These are phyloP conservation scores for Blomia tropicalis DNA, from an alignment of 2,888 invertebrate species.

Conservation along the genomic window DNA sequence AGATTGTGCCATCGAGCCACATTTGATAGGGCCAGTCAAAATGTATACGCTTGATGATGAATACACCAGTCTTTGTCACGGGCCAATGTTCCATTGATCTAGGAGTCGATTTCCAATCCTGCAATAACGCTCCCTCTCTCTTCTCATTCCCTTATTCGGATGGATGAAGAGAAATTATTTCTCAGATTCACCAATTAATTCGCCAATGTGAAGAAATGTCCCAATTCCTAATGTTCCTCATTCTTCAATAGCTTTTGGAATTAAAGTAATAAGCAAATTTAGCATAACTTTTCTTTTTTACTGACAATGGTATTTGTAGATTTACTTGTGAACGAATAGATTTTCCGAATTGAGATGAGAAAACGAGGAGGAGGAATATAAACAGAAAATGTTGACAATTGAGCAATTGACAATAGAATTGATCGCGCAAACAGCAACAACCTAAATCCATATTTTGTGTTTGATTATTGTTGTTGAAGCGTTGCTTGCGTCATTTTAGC, in stretches of 20 bases:
- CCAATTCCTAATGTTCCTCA: too few species aligned
- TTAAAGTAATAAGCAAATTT: constrained; percentile 15
- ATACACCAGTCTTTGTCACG: too few species aligned
- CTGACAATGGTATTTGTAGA: too few species aligned
- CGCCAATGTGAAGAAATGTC: not conserved
- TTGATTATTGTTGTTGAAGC: too few species aligned
- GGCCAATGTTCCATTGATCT: too few species aligned
- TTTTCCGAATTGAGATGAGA: too few species aligned
- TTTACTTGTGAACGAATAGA: too few species aligned
- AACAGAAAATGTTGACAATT: not conserved
- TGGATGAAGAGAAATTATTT: constrained; percentile 2
- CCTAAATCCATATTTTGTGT: not conserved
- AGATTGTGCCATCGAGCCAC: not conserved
- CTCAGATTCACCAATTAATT: constrained; percentile 9
- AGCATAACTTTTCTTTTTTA: not conserved
- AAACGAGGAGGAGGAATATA: not conserved
- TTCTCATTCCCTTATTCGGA: not conserved
- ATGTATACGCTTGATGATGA: too few species aligned
- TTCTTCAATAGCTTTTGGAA: too few species aligned
- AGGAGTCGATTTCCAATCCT: too few species aligned
- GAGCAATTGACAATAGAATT: not conserved
- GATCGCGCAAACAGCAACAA: not conserved
- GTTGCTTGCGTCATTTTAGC: too few species aligned
- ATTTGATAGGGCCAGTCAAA: constrained; percentile 1
- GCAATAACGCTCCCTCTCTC: too few species aligned